A percentile compares a stretch with the other conserved stretches of the same genome.
These are phyloP conservation scores for Cataglyphis albicans DNA, from an alignment of 2,888 invertebrate genomes.

Conservation along the genomic window DNA sequence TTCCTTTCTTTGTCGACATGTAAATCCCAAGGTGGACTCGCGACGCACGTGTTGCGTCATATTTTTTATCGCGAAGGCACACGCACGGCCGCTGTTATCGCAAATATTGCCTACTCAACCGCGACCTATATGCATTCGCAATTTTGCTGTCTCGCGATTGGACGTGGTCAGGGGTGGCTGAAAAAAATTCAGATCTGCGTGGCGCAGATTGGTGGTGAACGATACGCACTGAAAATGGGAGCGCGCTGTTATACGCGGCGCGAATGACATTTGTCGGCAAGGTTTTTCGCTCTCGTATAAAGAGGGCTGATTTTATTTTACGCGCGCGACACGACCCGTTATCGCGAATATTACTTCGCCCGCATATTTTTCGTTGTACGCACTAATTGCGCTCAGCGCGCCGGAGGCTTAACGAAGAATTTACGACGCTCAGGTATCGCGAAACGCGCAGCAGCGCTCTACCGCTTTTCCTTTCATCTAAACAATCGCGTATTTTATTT, in stretches of 20 bases:
- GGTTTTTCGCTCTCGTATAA: constrained; percentile 19
- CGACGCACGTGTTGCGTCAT: constrained; percentile 51
- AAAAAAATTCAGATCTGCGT: constrained; percentile 58
- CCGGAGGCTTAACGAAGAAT: constrained; percentile 37
- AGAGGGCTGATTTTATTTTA: constrained; percentile 57
- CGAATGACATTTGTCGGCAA: constrained; percentile 66
- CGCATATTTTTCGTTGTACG: constrained; percentile 63
- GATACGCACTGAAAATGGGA: constrained; percentile 68
- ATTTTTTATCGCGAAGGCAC: constrained; percentile 76
- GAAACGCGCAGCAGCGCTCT: constrained; percentile 35
- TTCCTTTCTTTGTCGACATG: not conserved
- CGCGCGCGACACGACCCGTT: constrained; percentile 57
- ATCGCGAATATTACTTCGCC: constrained; percentile 52
- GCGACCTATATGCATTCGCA: constrained; percentile 82
- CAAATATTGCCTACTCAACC: constrained; percentile 78
- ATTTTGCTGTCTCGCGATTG: constrained; percentile 77
- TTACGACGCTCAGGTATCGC: constrained; percentile 57
- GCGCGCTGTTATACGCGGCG: constrained; percentile 30
- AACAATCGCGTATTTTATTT: constrained; percentile 34
- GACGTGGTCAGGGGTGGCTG: constrained; percentile 33
- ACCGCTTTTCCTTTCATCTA: constrained; percentile 39
- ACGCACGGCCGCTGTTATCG: constrained; percentile 77
- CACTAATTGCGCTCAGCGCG: constrained; percentile 53
- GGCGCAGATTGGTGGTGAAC: constrained; percentile 67
- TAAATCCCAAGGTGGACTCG: constrained; percentile 28